These are phyloP conservation scores for Tipula confusa DNA, from an alignment of 2,888 invertebrate species.

Conservation along the genomic window DNA sequence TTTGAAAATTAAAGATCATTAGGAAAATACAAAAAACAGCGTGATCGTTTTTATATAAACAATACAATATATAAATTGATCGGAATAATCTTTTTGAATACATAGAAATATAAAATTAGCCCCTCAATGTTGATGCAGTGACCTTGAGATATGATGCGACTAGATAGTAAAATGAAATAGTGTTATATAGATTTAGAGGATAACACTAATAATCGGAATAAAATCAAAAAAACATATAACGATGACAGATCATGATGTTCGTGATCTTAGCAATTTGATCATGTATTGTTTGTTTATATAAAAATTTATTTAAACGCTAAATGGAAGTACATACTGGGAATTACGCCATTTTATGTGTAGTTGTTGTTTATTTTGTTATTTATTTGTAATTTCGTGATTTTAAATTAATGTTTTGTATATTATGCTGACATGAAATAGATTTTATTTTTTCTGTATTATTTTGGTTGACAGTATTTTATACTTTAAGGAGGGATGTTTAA, in stretches of 20 bases:
- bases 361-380: background rate
- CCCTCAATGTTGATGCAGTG: background rate
- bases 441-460: background rate
- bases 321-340: background rate
- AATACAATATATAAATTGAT: background rate
- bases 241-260: background rate
- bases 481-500: too few species aligned
- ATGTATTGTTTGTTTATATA: background rate
- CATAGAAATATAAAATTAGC: background rate
- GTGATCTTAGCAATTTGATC: background rate
- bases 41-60: background rate
- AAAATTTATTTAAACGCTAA: background rate
- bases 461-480: too few species aligned
- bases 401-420: slow-evolving; percentile 8
- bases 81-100: background rate
- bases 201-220: background rate
- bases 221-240: background rate
- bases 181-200: background rate
- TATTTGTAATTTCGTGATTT: slow-evolving; percentile 1
- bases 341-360: background rate
- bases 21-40: background rate
- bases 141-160: background rate
- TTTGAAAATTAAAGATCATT: background rate
- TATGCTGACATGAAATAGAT: background rate
- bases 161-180: background rate